Base-by-base conservation (phyloP, 2,888 invertebrate genomes). In the Yponomeuta sedellus region DNA sequence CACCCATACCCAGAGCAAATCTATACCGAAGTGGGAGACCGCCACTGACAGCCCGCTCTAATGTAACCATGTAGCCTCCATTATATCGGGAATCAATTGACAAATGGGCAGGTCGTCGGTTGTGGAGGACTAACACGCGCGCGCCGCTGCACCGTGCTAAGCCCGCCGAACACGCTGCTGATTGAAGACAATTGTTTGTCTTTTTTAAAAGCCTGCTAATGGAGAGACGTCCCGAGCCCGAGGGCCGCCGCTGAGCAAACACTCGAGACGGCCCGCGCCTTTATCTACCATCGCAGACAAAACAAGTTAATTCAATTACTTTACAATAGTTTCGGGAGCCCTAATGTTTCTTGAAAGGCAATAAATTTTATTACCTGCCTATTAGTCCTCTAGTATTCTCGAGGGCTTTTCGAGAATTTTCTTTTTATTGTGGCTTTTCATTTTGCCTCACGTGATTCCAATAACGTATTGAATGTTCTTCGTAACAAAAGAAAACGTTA, bases 21-120 rank as follows among this genome's bases (percentile, higher is more conserved):
- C 86, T 83, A 82, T 85, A 82, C 83, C 80, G 73, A 81, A 82
- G 75, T 78, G 77, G 79, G 81, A 80, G 83, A 82, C 84, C 85
- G 79, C 86, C 83, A 83, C 84, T 86, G 86, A 86, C 83, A 86
- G 84, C 79, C 80, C 80, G 81, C 81, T 82, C 82, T 83, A 79
- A 82, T 85, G 85, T 87, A 82, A 85, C 87, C 77, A 80, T 82
- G 86, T 88, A 86, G 87, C 86, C 86, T 86, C 86, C 87, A 88
- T 89, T 89, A 88, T 88, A 90, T 88, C 82, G 86, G 80, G 87
- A 89, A 89, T 90, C 89, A 89, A 89, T 90, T 88, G 90, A 85
- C 86, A 87, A 88, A 88, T 88, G 83, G 81, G 78, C 75, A 80
- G 77, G 59, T 59, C 59, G 59, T n/a, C n/a, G n/a, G n/a, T n/a